Evolutionary conservation across 53 echinoderm and acorn worm species (phyloP), one percentile per base, ranked within the genome.

Genomic region (Temnopleurus reevesii): DNA sequence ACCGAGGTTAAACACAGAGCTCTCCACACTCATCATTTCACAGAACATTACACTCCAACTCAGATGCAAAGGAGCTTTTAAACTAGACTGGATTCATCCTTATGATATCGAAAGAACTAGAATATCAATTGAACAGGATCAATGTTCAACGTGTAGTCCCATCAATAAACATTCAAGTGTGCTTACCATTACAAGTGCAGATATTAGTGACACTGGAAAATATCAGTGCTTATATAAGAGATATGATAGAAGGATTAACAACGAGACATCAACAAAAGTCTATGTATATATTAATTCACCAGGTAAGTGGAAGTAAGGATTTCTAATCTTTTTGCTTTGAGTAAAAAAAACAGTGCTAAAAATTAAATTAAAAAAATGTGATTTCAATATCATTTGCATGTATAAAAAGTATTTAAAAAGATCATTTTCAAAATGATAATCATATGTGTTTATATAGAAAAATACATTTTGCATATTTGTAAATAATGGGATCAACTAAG

Each of bases 191-290:
- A 35, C 0, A 31, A 45, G 34, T 24, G 71, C 71, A 9, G 53
- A 87, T n/a, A 24, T 66, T 23, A 25, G 53, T 13, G 65, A 66
- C 54, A 87, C 88, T 66, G 88, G 88, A 28, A 29, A 23, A 65
- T 87, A 47, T 38, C 71, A 27, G 65, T 87, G 88, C 88, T 51
- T 87, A 27, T 87, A 87, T 53, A 87, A 65, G 88, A 87, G 53
- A 66, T 87, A 87, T 66, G 71, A 53, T 47, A 66, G 0, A 17
- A 31, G 34, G 30, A 47, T 66, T n/a, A 87, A 53, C 24, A 66
- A 87, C 49, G 88, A 66, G 36, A 87, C 88, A 49, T 44, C 88
- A n/a, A n/a, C 71, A 21, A 66, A 66, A 66, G 49, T 65, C 10
- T 87, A 87, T 87, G 53, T 87, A 8, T 87, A 47, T 66, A 49